Evolutionary conservation across 2,113 vertebrate species (phyloP), one percentile per base, ranked within the genome.

Genomic region (Casuarius casuarius): DNA sequence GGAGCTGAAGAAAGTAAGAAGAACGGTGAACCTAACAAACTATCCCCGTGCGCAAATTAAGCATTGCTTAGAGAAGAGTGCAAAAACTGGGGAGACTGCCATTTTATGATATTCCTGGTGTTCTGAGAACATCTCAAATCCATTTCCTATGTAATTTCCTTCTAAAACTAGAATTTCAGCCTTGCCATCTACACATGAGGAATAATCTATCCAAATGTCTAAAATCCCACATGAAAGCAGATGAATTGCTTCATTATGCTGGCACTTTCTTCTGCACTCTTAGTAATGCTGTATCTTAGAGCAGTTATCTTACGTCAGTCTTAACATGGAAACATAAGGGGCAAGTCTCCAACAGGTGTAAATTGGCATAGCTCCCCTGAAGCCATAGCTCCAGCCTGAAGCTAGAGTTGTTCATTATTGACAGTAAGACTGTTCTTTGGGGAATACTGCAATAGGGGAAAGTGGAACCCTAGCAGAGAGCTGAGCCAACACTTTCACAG

Each of bases 1-100:
- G 73, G 49, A 78, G 75, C 26, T 82, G 90, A 94, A 95, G 92
- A 74, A 94, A 51, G 51, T 59, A 46, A 86, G 87, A 90, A 86
- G 75, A 95, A 65, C 4, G 16, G 63, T 83, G 44, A 94, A 79
- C 18, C 26, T 82, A 38, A 81, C 31, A 56, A 63, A 72, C 48
- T 31, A 62, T 88, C 22, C 35, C 33, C 11, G 5, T 26, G 9
- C 84, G 42, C 67, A 95, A 89, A 80, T 89, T 11, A 78, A 75
- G 61, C 5, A 19, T 68, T 95, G 62, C 56, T 93, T 80, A 87
- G 84, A 23, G 72, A 75, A 77, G 70, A 73, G 66, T 49, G 20
- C 44, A 91, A 85, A 89, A 95, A 73, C 48, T 61, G 52, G 31
- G 72, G 71, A 75, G 92, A 49, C 7, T 75, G 54, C 65, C 17